Conservation (phyloP, 2,888 invertebrate genomes). For the Stenichneumon culpator region DNA sequence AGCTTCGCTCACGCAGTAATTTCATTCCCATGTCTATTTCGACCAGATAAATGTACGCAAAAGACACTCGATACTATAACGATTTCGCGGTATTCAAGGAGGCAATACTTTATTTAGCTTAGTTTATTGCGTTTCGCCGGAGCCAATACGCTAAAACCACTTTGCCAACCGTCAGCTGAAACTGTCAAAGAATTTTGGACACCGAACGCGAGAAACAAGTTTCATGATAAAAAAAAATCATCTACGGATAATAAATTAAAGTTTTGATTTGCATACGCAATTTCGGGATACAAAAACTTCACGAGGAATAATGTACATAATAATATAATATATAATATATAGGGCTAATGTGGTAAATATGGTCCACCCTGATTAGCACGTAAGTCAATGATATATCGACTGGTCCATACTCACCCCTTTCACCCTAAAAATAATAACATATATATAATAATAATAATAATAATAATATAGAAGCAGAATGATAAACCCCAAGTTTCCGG, state of each 20-base stretch:
- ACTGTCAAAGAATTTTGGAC: slow-evolving; percentile 3
- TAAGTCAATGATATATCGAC: neutral
- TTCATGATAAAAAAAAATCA: neutral
- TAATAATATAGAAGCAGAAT: neutral
- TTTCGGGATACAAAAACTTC: neutral
- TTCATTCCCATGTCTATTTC: slow-evolving; percentile 36
- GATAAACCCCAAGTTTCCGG: neutral
- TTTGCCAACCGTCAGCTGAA: neutral
- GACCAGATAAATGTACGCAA: slow-evolving; percentile 54
- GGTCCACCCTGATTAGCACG: neutral
- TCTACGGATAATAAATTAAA: neutral
- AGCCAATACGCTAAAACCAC: neutral
- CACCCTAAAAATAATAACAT: neutral
- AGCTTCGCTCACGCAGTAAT: slow-evolving; percentile 12
- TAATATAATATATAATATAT: neutral
- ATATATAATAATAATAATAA: neutral
- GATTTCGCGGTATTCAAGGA: slow-evolving; percentile 34
- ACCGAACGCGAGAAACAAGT: neutral
- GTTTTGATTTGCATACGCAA: neutral
- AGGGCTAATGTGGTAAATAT: neutral
- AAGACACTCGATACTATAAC: slow-evolving; percentile 41
- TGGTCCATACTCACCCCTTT: neutral
- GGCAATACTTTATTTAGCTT: slow-evolving; percentile 44
- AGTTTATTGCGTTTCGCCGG: slow-evolving; percentile 18
- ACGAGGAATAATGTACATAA: neutral